Evolutionary conservation across 2,113 vertebrate species (phyloP).

Genomic region (Microcebus murinus): DNA sequence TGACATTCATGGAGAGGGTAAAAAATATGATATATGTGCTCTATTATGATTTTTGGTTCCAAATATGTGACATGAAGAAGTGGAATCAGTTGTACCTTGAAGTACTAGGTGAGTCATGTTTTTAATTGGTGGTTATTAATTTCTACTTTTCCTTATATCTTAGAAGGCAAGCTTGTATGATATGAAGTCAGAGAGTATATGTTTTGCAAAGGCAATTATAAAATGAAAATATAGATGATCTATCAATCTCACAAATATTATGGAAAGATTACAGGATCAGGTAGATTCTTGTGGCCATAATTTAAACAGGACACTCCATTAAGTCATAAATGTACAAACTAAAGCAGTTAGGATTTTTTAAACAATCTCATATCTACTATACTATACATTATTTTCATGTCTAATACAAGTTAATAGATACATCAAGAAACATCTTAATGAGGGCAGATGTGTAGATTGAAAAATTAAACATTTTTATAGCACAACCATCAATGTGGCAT

Average conservation of each 20-base stretch:
- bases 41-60: neutral
- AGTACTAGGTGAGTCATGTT: constrained; percentile 76
- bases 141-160: neutral
- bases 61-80: neutral
- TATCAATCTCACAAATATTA: neutral
- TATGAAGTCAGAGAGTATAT: too few species aligned
- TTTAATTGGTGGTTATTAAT: neutral
- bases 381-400: neutral
- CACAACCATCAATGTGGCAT: neutral
- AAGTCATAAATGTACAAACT: neutral
- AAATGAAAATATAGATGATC: neutral
- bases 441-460: neutral
- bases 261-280: neutral
- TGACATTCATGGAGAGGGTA: constrained; percentile 80
- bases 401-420: neutral
- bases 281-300: neutral
- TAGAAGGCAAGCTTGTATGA: neutral
- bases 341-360: neutral
- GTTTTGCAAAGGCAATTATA: neutral
- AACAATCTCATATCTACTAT: neutral
- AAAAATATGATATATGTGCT: constrained; percentile 75
- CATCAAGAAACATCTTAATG: neutral
- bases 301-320: neutral
- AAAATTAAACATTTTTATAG: neutral
- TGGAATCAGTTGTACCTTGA: constrained; percentile 82